These are phyloP conservation scores for Tachycineta bicolor DNA, from an alignment of 2,113 vertebrate genomes.

Conservation along the genomic window DNA sequence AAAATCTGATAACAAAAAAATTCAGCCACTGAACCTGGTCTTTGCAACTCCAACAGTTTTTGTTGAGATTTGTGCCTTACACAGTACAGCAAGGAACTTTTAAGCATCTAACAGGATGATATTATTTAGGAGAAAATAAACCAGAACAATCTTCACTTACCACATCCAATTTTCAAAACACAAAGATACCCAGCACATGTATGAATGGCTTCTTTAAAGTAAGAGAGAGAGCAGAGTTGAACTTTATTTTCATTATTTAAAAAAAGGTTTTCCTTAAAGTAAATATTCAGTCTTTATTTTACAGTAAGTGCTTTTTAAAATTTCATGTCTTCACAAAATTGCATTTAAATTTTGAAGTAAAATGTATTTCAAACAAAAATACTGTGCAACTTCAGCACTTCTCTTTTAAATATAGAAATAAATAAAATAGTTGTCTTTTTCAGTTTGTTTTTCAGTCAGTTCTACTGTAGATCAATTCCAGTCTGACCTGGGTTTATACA, in stretches of 20 bases:
- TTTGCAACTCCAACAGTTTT: slow-evolving; percentile 31
- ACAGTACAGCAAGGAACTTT: slow-evolving; percentile 46
- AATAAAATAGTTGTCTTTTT: slow-evolving; percentile 80
- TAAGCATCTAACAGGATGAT: slow-evolving; percentile 54
- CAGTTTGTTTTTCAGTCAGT: slow-evolving; percentile 73
- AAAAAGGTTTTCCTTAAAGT: slow-evolving; percentile 72
- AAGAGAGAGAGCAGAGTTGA: slow-evolving; percentile 80
- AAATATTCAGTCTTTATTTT: slow-evolving; percentile 80
- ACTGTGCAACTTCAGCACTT: slow-evolving; percentile 76
- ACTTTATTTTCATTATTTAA: slow-evolving; percentile 80
- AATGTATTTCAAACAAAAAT: slow-evolving; percentile 81
- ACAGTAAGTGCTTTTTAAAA: slow-evolving; percentile 77
- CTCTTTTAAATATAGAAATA: slow-evolving; percentile 82
- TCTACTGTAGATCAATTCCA: slow-evolving; percentile 73
- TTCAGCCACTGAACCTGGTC: slow-evolving; percentile 20
- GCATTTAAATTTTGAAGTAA: slow-evolving; percentile 75
- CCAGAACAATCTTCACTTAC: slow-evolving; percentile 77
- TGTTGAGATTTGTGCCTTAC: slow-evolving; percentile 38
- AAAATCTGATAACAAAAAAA: slow-evolving; percentile 28
- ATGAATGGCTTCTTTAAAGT: slow-evolving; percentile 77
- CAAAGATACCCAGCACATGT: slow-evolving; percentile 76
- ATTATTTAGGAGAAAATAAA: slow-evolving; percentile 55
- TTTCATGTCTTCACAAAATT: slow-evolving; percentile 78
- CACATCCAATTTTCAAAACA: slow-evolving; percentile 79
- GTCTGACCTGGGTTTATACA: slow-evolving; percentile 73